Base-by-base conservation (phyloP, 2,888 invertebrate genomes). In the Chaetogeoica ovagalla region DNA sequence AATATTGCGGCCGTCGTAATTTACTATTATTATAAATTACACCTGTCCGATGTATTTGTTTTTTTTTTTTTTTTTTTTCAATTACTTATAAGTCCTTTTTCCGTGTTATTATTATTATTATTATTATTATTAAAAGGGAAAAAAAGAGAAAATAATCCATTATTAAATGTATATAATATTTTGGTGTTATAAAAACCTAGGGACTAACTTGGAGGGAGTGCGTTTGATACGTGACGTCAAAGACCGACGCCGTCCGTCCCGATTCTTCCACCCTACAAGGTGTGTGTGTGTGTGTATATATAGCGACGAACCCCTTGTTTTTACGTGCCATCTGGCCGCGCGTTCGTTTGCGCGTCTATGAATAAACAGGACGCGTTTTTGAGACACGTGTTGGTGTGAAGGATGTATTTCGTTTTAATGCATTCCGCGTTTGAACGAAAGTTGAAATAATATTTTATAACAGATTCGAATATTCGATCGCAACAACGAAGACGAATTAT, bases 281-380 rank as follows among this genome's bases (percentile, higher is more conserved):
- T 70, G n/a, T n/a, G n/a, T n/a, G n/a, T n/a, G n/a, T n/a, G n/a
- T n/a, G n/a, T n/a, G 63, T 37, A 71, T 30, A 30, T 30, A 30
- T 30, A 30, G 30, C 30, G 30, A 55, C 39, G 79, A 79, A 65
- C 70, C 79, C 70, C 79, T 71, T 63, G 37, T 79, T 63, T 21
- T 79, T 55, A 55, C 19, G 52, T 65, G 17, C 79, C 79, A 79
- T 79, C 70, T 79, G 79, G 79, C 55, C 39, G 9, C 30, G 23
- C 30, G 30, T 30, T 30, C 4, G 30, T 4, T 30, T 30, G 4
- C n/a, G 23, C 23, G 17, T 71, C 70, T 79, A 70, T 62, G 55
- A 79, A 79, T 79, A 79, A 79, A 79, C 79, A 79, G 39, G 55
- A 77, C 23, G 79, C 39, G 23, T 79, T 79, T 79, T 71, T 55